phyloP scores from a whole-genome alignment of 2,888 invertebrate species.

The Rhabditophanes sp. region DNA sequence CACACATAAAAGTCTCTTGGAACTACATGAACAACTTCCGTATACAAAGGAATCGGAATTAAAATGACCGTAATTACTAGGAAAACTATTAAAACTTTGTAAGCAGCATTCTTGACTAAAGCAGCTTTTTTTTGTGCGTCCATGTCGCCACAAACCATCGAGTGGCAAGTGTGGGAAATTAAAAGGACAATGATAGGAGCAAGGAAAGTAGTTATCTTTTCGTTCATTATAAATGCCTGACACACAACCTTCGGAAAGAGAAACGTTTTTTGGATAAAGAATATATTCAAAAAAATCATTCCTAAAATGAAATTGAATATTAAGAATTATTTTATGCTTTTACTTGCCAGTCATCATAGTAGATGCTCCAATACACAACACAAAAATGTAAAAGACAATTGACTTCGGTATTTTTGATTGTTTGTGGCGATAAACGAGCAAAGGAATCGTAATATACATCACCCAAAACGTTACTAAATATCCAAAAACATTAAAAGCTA shows the following conservation, averaged over 20 bases:
- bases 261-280: no score
- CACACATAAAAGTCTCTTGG: no score
- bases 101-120: background rate
- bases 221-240: no score
- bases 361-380: conserved; percentile 36
- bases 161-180: conserved; percentile 39
- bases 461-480: conserved; percentile 34
- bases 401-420: conserved; percentile 33
- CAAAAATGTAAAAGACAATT: conserved; percentile 40
- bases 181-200: conserved; percentile 40
- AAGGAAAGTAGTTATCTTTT: no score
- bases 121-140: conserved; percentile 31
- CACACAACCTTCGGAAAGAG: no score
- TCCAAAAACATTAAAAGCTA: conserved; percentile 35
- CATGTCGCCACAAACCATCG: conserved; percentile 38
- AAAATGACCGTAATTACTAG: conserved; percentile 7
- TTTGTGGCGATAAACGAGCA: no score
- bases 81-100: conserved; percentile 3
- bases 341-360: conserved; percentile 38
- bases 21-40: no score
- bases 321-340: conserved; percentile 2
- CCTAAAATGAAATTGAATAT: conserved; percentile 20
- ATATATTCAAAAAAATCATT: conserved; percentile 37
- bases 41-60: no score
- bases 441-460: conserved; percentile 36